A percentile compares a stretch with the other conserved stretches of the same genome.
These are phyloP conservation scores for Petroica traversi DNA, from an alignment of 2,113 vertebrate genomes.

Conservation along the genomic window DNA sequence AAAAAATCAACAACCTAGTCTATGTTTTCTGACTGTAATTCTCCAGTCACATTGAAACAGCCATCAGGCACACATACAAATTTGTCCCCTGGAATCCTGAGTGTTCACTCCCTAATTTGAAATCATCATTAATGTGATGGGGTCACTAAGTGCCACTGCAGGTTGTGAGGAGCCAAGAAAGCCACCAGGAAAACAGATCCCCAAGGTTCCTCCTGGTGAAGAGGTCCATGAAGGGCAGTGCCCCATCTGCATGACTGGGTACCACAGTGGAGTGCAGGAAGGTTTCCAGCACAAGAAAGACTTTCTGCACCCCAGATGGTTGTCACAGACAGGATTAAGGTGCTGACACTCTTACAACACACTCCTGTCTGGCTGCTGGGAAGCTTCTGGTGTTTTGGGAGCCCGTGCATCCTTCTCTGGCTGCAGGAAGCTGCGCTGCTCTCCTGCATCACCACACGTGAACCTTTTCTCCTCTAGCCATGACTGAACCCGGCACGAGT, in stretches of 20 bases:
- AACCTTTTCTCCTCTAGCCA: neutral
- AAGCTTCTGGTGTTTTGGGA: neutral
- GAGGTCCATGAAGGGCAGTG: neutral
- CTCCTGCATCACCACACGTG: neutral
- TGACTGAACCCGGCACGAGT: fast-evolving
- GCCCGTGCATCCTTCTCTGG: neutral
- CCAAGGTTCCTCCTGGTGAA: neutral
- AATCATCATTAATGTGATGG: neutral
- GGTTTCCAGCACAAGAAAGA: neutral
- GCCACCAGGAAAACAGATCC: neutral
- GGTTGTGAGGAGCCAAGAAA: neutral
- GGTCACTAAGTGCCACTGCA: neutral
- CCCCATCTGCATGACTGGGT: neutral
- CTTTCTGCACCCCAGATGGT: neutral
- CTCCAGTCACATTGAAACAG: neutral
- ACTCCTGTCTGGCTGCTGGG: neutral
- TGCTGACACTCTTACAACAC: neutral
- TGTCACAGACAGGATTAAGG: fast-evolving
- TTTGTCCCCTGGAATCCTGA: neutral
- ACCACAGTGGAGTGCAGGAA: fast-evolving
- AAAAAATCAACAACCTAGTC: neutral
- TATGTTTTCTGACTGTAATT: neutral
- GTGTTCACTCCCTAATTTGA: neutral
- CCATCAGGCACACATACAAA: neutral
- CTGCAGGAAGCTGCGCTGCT: neutral